These are phyloP conservation scores for Gyrodactylus bullatarudis DNA, from an alignment of 1,140 invertebrate genomes.

Conservation along the genomic window DNA sequence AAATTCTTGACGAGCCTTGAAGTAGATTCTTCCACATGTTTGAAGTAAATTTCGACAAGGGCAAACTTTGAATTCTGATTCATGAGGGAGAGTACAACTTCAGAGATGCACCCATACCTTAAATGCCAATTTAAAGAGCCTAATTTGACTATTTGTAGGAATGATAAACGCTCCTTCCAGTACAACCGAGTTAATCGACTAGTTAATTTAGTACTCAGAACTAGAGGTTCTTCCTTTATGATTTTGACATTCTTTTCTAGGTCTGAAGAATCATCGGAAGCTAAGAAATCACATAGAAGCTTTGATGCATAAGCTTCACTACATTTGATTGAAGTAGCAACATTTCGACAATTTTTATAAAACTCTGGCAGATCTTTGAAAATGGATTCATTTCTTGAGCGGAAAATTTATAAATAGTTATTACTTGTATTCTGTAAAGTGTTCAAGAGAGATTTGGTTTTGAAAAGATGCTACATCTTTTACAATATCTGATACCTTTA, in stretches of 20 bases:
- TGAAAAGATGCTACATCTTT: background rate
- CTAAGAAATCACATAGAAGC: background rate
- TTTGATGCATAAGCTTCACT: background rate
- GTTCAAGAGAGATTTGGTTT: background rate
- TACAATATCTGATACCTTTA: too few species aligned
- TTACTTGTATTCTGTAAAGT: background rate
- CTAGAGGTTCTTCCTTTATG: background rate
- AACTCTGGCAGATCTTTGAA: background rate
- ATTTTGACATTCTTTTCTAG: background rate
- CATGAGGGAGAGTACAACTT: background rate
- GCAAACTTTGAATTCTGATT: background rate
- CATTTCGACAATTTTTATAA: background rate
- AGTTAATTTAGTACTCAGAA: background rate
- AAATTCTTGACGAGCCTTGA: background rate
- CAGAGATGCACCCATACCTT: background rate
- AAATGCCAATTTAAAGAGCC: background rate
- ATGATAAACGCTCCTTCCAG: background rate
- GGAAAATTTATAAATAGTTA: too few species aligned
- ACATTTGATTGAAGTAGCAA: background rate
- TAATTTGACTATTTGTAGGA: background rate
- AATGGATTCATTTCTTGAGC: background rate
- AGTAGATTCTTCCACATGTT: background rate
- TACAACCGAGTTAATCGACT: background rate
- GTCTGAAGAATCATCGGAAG: background rate
- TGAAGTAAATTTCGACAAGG: background rate